Percentiles rank a stretch among this genome's conserved stretches.
phyloP scores from a whole-genome alignment of 2,888 invertebrate species.

The Drosophila birchii region DNA sequence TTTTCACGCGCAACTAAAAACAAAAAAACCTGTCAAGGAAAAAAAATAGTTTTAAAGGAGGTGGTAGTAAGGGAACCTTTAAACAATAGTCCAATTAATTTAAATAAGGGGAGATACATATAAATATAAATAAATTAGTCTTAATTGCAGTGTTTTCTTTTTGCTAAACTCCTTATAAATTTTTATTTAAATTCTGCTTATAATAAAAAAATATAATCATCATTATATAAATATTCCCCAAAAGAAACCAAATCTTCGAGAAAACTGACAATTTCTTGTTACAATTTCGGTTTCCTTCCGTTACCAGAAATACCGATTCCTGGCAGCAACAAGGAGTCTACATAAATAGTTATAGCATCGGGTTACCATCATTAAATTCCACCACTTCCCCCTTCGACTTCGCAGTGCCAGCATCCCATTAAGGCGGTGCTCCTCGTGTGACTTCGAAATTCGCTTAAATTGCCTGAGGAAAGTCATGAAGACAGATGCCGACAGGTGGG shows the following conservation, averaged over 20 bases:
- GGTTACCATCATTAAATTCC: constrained; percentile 38
- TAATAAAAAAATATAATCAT: too few relatives aligned
- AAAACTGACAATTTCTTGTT: constrained; percentile 13
- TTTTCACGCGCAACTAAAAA: constrained; percentile 27
- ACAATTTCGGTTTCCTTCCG: constrained; percentile 7
- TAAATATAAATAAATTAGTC: too few relatives aligned
- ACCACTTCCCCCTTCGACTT: background rate
- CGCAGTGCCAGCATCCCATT: background rate
- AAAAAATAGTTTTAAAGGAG: background rate
- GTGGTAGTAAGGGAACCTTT: background rate
- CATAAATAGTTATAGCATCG: constrained; percentile 33
- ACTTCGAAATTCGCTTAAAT: constrained; percentile 67
- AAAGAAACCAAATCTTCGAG: background rate
- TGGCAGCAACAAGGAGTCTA: constrained; percentile 8
- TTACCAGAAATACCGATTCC: background rate
- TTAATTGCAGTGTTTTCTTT: too few relatives aligned
- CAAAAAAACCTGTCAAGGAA: background rate
- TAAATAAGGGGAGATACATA: background rate
- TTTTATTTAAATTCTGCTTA: too few relatives aligned
- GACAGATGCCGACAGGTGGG: constrained; percentile 37
- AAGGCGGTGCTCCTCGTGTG: constrained; percentile 39
- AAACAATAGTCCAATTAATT: constrained; percentile 22
- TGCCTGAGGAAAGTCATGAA: constrained; percentile 55
- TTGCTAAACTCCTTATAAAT: too few relatives aligned
- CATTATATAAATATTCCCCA: background rate